Base-by-base conservation (phyloP, 2,888 invertebrate genomes). In the Schrankia costaestrigalis region DNA sequence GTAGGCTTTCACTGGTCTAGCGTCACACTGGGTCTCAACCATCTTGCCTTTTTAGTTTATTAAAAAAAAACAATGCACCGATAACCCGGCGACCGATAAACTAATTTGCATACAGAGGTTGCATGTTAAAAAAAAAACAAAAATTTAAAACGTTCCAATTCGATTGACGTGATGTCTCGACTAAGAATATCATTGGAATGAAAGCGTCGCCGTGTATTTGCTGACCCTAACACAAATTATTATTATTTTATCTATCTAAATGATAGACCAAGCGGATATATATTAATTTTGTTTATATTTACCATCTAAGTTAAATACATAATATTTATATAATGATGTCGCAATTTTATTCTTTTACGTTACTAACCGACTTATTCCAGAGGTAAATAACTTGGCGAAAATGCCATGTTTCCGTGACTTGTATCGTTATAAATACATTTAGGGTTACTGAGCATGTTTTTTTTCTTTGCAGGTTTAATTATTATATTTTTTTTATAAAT, bases 21-120 rank as follows among this genome's bases (percentile, higher is more conserved):
- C 76, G 44, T 61, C 74, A 44, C 85, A 87, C 79, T 83, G 77
- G 57, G 56, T 74, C 60, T 86, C 77, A 45, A 78, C 83, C 85
- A 87, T 85, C 33, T 56, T 65, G 58, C 54, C 50, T 63, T 51
- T 53, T 25, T 29, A 10, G 6, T 19, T 25, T 22, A 32, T 15
- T 46, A 62, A 63, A 53, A 56, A 49, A 63, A 52, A 59, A 54
- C 54, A 68, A 69, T 71, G 70, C 78, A 80, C 69, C 47, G 82
- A 83, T 84, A 85, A 83, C 82, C 81, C 65, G 18, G 19, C 60
- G 77, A 73, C 78, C 71, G 65, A 70, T 65, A 63, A 31, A 41
- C 43, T 53, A 68, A 53, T 52, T 65, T 73, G 77, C 77, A 77
- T 60, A 60, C 65, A 48, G 28, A 41, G 41, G 41, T 17, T 55